phyloP scores from a whole-genome alignment of 2,888 invertebrate genomes.

The Mesodorylaimus sp. region DNA sequence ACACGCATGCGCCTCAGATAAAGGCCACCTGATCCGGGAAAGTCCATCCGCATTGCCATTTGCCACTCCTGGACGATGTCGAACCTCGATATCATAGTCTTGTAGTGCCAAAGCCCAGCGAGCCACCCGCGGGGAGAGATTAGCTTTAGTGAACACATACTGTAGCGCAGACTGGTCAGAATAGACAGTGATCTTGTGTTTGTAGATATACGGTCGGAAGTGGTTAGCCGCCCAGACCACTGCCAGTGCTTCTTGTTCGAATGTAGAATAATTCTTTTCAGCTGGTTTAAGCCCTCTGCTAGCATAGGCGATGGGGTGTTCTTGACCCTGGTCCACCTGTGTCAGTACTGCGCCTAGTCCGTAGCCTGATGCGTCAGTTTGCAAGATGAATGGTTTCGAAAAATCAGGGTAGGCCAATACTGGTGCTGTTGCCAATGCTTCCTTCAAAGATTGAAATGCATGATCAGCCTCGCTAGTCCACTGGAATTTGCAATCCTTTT shows the following conservation, averaged over 20 bases:
- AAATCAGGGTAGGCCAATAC: conserved; percentile 18
- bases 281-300: conserved; percentile 14
- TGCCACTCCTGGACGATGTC: conserved; percentile 29
- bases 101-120: conserved; percentile 34
- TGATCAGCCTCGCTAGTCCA: conserved; percentile 12
- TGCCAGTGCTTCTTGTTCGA: conserved; percentile 29
- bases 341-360: conserved; percentile 20
- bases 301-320: conserved; percentile 15
- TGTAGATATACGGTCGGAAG: conserved; percentile 32
- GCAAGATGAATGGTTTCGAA: conserved; percentile 16
- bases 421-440: conserved; percentile 9
- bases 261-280: conserved; percentile 31
- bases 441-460: conserved; percentile 9
- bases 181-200: conserved; percentile 21
- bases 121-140: conserved; percentile 32
- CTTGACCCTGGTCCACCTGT: conserved; percentile 13
- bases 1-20: no score
- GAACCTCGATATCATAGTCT: conserved; percentile 26
- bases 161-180: conserved; percentile 35
- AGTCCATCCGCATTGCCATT: conserved; percentile 31
- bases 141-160: conserved; percentile 33
- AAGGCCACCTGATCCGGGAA: conserved; percentile 25
- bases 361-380: conserved; percentile 19
- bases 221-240: conserved; percentile 28
- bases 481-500: conserved; percentile 6